A percentile compares a stretch with the other conserved stretches of the same genome.
Evolutionary conservation across 2,888 invertebrate species (phyloP).

Genomic region (Saturnia pavonia): DNA sequence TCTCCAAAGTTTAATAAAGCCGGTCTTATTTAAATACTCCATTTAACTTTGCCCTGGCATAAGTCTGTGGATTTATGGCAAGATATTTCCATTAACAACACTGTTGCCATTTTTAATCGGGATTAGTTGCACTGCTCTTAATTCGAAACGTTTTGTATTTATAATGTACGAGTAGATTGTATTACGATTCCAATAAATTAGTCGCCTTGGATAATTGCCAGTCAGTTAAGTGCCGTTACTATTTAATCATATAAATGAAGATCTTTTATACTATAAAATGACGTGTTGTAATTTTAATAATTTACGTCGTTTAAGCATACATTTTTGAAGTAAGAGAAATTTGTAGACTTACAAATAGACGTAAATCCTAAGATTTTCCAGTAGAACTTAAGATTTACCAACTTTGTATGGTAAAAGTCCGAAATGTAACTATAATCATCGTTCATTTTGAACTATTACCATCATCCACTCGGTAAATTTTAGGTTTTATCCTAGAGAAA

Average conservation of each 20-base stretch:
- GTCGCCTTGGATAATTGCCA: constrained; percentile 1
- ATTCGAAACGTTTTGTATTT: constrained; percentile 36
- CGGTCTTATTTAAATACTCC: constrained; percentile 59
- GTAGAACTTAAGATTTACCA: no score
- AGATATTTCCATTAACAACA: constrained; percentile 46
- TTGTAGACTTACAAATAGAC: no score
- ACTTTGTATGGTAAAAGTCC: no score
- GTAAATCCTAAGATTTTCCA: no score
- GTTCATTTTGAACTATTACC: no score
- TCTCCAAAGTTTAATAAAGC: constrained; percentile 57
- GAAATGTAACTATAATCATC: no score
- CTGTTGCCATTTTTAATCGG: constrained; percentile 55
- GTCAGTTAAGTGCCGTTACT: neutral
- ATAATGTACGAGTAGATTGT: neutral
- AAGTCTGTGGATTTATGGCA: constrained; percentile 62
- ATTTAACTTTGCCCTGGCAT: constrained; percentile 64
- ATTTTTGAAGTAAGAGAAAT: no score
- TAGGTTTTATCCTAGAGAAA: no score
- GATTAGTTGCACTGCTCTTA: constrained; percentile 43
- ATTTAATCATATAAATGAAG: neutral
- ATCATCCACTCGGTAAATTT: no score
- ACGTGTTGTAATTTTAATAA: no score
- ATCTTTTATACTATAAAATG: neutral
- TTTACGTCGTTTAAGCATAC: no score
- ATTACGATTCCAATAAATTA: constrained; percentile 1